phyloP scores from a whole-genome alignment of 1,140 invertebrate genomes.

The Acromyrmex echinatior region DNA sequence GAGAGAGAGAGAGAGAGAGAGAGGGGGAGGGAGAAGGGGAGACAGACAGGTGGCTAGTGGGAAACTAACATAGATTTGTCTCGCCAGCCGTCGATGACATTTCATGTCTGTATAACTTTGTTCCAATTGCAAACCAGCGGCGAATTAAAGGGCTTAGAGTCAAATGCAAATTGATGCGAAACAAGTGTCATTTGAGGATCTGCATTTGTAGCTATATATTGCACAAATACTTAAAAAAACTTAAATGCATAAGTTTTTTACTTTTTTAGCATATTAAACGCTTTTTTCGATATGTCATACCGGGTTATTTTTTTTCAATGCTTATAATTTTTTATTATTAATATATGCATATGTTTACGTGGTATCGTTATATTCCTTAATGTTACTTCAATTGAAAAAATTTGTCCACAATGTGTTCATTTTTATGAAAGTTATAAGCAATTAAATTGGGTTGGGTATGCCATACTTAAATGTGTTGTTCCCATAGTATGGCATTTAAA shows the following conservation, averaged over 20 bases:
- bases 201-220: neutral
- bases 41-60: neutral
- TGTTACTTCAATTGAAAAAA: too few species aligned
- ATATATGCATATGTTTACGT: too few species aligned
- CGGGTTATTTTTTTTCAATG: too few species aligned
- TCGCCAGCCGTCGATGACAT: neutral
- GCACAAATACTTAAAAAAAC: neutral
- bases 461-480: too few species aligned
- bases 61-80: slow-evolving; percentile 23
- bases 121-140: neutral
- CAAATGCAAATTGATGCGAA: neutral
- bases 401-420: too few species aligned
- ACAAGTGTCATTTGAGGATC: slow-evolving; percentile 17
- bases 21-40: neutral
- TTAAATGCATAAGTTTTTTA: neutral
- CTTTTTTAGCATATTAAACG: neutral
- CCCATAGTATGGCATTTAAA: too few species aligned
- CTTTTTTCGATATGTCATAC: too few species aligned
- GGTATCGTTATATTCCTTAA: too few species aligned
- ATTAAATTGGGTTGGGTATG: too few species aligned
- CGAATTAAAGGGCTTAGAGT: neutral
- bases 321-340: too few species aligned
- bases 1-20: neutral
- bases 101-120: slow-evolving; percentile 34
- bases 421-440: too few species aligned